Evolutionary conservation across 2,888 invertebrate species (phyloP).

Genomic region (Homarus gammarus): DNA sequence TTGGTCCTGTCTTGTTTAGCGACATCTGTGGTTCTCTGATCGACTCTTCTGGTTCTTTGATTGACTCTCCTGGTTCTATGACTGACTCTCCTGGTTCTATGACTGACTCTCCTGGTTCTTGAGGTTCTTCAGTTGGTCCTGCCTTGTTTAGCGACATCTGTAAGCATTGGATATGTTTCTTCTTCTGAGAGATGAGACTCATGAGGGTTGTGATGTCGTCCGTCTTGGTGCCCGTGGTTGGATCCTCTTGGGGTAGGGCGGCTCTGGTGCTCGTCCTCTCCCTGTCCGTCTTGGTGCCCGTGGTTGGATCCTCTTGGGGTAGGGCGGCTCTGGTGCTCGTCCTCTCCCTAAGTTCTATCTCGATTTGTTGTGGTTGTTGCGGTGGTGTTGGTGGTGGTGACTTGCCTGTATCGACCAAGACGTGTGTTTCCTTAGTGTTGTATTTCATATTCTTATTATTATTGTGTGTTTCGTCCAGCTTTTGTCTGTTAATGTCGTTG

Average conservation of each 20-base stretch:
- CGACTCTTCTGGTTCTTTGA: too few relatives aligned
- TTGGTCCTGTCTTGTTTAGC: background rate
- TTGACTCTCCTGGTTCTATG: too few relatives aligned
- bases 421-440: too few relatives aligned
- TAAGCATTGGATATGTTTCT: background rate
- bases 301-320: background rate
- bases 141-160: background rate
- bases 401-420: too few relatives aligned
- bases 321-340: background rate
- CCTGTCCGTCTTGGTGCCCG: background rate
- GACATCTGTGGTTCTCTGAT: too few relatives aligned
- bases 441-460: too few relatives aligned
- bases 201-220: conserved; percentile 1
- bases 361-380: background rate
- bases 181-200: conserved; percentile 1
- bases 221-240: too few relatives aligned
- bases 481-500: background rate
- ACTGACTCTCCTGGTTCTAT: background rate
- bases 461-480: too few relatives aligned
- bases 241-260: background rate
- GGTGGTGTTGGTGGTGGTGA: too few relatives aligned
- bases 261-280: background rate
- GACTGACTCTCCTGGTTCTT: background rate
- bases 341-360: background rate
- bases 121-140: background rate